Conservation (phyloP, 2,797 vertebrate genomes). For the Poeciliopsis turneri region DNA sequence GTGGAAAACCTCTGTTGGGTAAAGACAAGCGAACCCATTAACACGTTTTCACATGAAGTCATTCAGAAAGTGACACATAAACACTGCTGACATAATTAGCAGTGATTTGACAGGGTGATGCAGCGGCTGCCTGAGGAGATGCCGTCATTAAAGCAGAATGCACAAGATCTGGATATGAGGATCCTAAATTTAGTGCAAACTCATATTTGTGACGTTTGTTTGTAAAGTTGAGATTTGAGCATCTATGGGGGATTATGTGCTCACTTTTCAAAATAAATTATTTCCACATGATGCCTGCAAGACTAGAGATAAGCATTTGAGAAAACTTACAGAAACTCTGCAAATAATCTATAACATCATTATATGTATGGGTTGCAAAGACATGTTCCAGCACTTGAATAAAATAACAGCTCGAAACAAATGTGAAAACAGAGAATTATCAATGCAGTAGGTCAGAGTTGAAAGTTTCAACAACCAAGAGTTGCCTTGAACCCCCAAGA, state of each 20-base stretch:
- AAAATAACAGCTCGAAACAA: background rate
- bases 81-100: constrained; percentile 6
- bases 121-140: constrained; percentile 1
- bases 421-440: background rate
- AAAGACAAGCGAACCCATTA: background rate
- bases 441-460: background rate
- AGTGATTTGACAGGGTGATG: background rate
- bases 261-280: background rate
- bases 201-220: constrained; percentile 1
- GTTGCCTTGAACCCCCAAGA: too few relatives aligned
- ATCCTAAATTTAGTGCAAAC: constrained; percentile 2
- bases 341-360: background rate
- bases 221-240: background rate
- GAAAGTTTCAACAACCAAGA: background rate
- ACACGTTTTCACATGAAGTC: background rate
- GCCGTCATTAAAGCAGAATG: background rate
- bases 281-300: background rate
- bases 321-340: background rate
- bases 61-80: constrained; percentile 10
- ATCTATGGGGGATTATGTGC: background rate
- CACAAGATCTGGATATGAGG: background rate
- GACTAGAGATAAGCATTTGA: background rate
- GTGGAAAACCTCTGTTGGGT: constrained; percentile 92
- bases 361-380: background rate
- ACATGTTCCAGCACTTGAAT: background rate